Evolutionary conservation across 2,888 invertebrate species (phyloP).

Genomic region (Elegia similella): DNA sequence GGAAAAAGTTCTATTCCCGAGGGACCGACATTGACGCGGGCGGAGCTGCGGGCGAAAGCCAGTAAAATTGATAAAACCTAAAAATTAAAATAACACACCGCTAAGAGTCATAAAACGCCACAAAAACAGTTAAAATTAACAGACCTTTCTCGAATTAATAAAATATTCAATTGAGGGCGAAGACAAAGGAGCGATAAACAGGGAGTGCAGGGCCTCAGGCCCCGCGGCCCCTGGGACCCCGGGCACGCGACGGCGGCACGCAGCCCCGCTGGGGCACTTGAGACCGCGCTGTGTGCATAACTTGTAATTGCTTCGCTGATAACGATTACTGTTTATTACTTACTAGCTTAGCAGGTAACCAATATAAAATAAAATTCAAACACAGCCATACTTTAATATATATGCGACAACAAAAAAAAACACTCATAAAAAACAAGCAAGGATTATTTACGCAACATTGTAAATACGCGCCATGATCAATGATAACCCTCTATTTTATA

Average conservation of each 20-base stretch:
- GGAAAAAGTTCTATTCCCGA: too few species aligned
- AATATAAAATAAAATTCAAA: too few species aligned
- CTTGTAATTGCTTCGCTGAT: slow-evolving; percentile 53
- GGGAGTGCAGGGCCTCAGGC: slow-evolving; percentile 34
- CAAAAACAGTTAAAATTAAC: slow-evolving; percentile 33
- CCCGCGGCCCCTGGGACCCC: slow-evolving; percentile 32
- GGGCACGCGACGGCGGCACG: slow-evolving; percentile 47
- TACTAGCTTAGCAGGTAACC: neutral
- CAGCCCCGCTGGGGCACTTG: slow-evolving; percentile 70
- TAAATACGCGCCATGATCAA: too few species aligned
- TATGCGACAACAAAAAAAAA: too few species aligned
- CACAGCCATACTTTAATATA: too few species aligned
- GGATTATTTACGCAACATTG: too few species aligned
- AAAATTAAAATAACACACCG: too few species aligned
- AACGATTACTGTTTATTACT: slow-evolving; percentile 40
- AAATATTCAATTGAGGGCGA: slow-evolving; percentile 59
- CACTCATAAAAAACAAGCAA: too few species aligned
- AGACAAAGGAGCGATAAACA: slow-evolving; percentile 55
- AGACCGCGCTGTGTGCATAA: slow-evolving; percentile 47
- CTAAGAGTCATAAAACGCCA: neutral
- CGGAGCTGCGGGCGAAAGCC: too few species aligned
- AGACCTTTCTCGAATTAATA: slow-evolving; percentile 58
- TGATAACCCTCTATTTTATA: too few species aligned
- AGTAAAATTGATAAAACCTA: too few species aligned
- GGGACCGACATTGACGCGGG: too few species aligned